Conservation (phyloP, 2,113 vertebrate species). For the Raja brachyura region DNA sequence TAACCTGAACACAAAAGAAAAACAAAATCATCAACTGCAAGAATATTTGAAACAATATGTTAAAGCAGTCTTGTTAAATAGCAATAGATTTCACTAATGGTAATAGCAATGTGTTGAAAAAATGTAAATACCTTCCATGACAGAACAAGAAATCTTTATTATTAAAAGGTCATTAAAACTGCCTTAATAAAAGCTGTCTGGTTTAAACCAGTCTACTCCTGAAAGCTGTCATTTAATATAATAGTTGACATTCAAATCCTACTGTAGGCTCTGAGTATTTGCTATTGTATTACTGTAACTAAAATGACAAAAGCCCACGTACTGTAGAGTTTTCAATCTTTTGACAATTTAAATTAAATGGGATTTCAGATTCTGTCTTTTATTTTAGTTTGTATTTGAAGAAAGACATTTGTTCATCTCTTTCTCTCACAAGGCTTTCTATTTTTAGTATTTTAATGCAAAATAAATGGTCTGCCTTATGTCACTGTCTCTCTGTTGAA, state of each 20-base stretch:
- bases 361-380: conserved; percentile 31
- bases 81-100: background rate
- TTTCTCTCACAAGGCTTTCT: conserved; percentile 5
- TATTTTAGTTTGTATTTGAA: conserved; percentile 15
- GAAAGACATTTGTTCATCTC: conserved; percentile 3
- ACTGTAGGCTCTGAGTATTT: conserved; percentile 5
- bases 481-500: background rate
- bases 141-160: conserved; percentile 34
- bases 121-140: background rate
- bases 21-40: background rate
- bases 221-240: conserved; percentile 36
- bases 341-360: conserved; percentile 32
- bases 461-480: background rate
- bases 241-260: conserved; percentile 35
- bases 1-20: background rate
- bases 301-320: conserved; percentile 27
- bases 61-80: conserved; percentile 9
- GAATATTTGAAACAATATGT: background rate
- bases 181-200: conserved; percentile 25
- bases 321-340: conserved; percentile 8
- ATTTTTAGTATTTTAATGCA: background rate
- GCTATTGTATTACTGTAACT: conserved; percentile 28
- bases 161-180: conserved; percentile 31
- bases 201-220: conserved; percentile 34
- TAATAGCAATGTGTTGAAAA: conserved; percentile 23